Evolutionary conservation across 2,888 invertebrate genomes (phyloP).

Genomic region (Tenthredo distinguenda): DNA sequence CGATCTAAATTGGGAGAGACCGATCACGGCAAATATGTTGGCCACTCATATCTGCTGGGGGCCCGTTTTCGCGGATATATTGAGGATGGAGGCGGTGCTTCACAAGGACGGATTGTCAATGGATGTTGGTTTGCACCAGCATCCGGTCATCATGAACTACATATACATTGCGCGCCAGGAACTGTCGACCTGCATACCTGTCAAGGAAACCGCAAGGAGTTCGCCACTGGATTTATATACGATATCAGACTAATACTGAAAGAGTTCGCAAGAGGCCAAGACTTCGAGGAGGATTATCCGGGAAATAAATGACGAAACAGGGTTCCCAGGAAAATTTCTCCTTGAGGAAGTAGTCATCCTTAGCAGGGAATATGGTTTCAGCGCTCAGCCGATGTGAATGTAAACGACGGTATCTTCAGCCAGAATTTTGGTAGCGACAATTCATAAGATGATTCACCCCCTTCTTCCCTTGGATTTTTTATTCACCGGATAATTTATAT

Average conservation of each 20-base stretch:
- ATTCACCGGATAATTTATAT: neutral
- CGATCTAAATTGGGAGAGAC: neutral
- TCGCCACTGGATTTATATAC: too few species aligned
- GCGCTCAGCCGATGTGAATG: neutral
- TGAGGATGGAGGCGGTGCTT: slow-evolving; percentile 51
- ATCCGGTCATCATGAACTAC: slow-evolving; percentile 54
- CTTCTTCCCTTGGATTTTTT: neutral
- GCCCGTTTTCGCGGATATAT: slow-evolving; percentile 37
- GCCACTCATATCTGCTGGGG: slow-evolving; percentile 1
- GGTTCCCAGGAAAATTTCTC: neutral
- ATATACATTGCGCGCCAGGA: slow-evolving; percentile 37
- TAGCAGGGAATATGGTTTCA: neutral
- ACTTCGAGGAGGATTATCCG: neutral
- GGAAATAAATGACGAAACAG: neutral
- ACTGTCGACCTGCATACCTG: neutral
- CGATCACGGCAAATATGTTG: neutral
- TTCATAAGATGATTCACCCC: neutral
- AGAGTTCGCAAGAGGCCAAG: neutral
- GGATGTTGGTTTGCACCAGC: slow-evolving; percentile 46
- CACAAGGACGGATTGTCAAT: slow-evolving; percentile 50
- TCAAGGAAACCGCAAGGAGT: neutral
- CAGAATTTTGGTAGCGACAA: neutral
- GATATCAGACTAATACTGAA: neutral
- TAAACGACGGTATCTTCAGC: neutral
- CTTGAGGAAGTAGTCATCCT: neutral